phyloP scores from a whole-genome alignment of 2,113 vertebrate genomes.

The Plectropomus leopardus region DNA sequence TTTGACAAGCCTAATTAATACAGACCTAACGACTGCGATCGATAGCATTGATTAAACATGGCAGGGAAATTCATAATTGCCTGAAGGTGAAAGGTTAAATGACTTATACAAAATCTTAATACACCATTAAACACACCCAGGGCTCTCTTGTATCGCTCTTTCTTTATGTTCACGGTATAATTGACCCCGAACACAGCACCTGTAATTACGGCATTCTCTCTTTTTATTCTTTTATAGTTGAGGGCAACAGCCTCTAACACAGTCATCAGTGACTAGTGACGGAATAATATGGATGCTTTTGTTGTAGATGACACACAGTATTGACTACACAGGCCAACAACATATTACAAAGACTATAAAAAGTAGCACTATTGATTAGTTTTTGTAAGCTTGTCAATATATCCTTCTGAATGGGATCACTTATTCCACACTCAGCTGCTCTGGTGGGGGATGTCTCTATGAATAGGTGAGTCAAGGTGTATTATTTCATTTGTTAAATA shows the following conservation, averaged over 20 bases:
- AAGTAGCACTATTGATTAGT: slow-evolving; percentile 11
- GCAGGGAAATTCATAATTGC: slow-evolving; percentile 64
- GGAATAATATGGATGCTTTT: slow-evolving; percentile 19
- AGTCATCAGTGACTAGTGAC: slow-evolving; percentile 12
- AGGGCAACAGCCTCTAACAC: slow-evolving; percentile 11
- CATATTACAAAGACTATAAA: slow-evolving; percentile 3
- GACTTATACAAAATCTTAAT: slow-evolving; percentile 54
- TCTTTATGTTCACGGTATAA: slow-evolving; percentile 42
- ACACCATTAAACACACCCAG: slow-evolving; percentile 26
- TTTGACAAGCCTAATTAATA: slow-evolving; percentile 72
- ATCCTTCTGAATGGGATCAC: slow-evolving; percentile 10
- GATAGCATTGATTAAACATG: slow-evolving; percentile 68
- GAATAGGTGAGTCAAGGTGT: not conserved
- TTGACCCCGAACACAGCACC: slow-evolving; percentile 31
- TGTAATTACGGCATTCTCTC: slow-evolving; percentile 50
- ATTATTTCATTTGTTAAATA: not conserved
- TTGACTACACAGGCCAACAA: not conserved
- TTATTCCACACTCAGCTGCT: not conserved
- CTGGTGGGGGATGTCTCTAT: not conserved
- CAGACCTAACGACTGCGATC: slow-evolving; percentile 58
- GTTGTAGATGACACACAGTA: not conserved
- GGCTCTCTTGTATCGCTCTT: slow-evolving; percentile 29
- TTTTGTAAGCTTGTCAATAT: not conserved
- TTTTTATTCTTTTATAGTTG: slow-evolving; percentile 14
- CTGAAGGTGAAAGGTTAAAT: slow-evolving; percentile 75